Evolutionary conservation across 2,113 vertebrate species (phyloP), one percentile per base, ranked within the genome.

Genomic region (Oncorhynchus kisutch): DNA sequence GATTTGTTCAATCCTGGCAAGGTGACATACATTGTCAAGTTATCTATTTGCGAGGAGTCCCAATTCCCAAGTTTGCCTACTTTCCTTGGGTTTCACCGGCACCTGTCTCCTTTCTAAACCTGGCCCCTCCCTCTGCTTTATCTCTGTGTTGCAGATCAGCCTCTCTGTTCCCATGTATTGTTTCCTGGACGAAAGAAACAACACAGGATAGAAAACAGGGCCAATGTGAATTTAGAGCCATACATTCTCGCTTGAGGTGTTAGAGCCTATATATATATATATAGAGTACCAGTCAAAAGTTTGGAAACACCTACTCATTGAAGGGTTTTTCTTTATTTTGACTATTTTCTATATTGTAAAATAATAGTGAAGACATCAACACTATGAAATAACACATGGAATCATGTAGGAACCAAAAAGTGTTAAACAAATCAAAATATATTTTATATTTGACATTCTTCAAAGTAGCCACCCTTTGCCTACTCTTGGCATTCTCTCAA

Each of bases 51-150:
- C 14, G 70, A 54, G 39, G 68, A 87, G 81, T 76, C 59, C 79
- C 73, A 77, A 75, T 88, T 88, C 81, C 75, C 67, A 89, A 79
- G 78, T 74, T 78, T 59, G 72, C 75, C 74, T 75, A 80, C 67
- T 75, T 85, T 76, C 79, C 78, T 87, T 79, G 0, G 60, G 86
- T 89, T 87, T 90, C 88, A 88, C 74, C 54, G 68, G 65, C 16
- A 70, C 79, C 81, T 82, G 68, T 82, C 65, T 84, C 31, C 45
- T 73, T 84, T 88, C 29, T 69, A 51, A 11, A 22, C 18, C 20
- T 20, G 12, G 71, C 81, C 73, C 68, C 82, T 81, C 85, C 88
- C 81, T 83, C 25, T 45, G 65, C 65, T 84, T 90, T 89, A 85
- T 89, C 65, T 84, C 62, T 65, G 48, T 9, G 29, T 67, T 29